A percentile compares a stretch with the other conserved stretches of the same genome.
Conservation (phyloP, 2,888 invertebrate genomes). For the Antheraea yamamai region DNA sequence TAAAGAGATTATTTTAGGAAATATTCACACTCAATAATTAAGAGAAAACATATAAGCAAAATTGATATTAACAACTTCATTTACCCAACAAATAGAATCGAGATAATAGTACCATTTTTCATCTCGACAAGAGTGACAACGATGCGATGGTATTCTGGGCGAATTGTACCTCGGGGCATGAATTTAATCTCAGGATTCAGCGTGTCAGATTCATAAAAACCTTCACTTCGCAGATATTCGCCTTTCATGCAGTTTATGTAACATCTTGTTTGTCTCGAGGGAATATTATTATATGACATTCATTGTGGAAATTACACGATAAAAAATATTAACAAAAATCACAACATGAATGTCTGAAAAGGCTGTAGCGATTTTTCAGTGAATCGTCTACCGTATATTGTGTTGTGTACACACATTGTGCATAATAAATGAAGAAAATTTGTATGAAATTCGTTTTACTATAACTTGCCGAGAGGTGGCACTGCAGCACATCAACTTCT, state of each 20-base stretch:
- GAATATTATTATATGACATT: constrained; percentile 38
- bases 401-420: too few species aligned
- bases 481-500: too few species aligned
- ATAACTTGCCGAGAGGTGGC: too few species aligned
- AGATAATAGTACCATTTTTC: constrained; percentile 76
- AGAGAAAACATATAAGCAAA: constrained; percentile 19
- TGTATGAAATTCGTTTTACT: too few species aligned
- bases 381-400: too few species aligned
- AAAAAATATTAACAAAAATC: constrained; percentile 9
- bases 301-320: constrained; percentile 20
- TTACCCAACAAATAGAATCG: constrained; percentile 68
- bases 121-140: constrained; percentile 67
- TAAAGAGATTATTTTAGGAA: constrained; percentile 32
- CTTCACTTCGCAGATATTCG: constrained; percentile 58
- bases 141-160: constrained; percentile 68
- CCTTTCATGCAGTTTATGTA: constrained; percentile 48
- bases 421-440: too few species aligned
- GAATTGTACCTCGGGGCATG: constrained; percentile 77
- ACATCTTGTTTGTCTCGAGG: constrained; percentile 45
- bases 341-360: neutral
- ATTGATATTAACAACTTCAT: constrained; percentile 47
- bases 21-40: neutral
- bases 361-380: neutral
- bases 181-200: constrained; percentile 78
- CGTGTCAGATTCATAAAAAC: constrained; percentile 73